phyloP scores from a whole-genome alignment of 2,113 vertebrate species.

The Ammospiza nelsoni region DNA sequence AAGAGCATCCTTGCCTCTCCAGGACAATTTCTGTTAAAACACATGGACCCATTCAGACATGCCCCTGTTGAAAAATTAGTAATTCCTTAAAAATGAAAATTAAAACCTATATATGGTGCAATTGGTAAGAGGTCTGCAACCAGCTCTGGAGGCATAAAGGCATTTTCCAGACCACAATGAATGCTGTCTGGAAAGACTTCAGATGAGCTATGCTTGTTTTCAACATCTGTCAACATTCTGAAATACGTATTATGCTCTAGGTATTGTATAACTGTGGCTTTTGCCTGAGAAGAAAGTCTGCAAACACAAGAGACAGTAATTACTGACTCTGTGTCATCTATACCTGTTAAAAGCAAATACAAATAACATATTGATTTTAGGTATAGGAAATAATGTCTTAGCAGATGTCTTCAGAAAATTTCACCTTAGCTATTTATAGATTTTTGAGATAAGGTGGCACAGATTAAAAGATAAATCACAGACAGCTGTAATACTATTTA shows the following conservation, averaged over 20 bases:
- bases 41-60: rapidly evolving
- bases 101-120: background rate
- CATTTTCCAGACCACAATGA: background rate
- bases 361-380: background rate
- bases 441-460: background rate
- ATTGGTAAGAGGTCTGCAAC: background rate
- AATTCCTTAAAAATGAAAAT: background rate
- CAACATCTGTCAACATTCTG: background rate
- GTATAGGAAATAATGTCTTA: background rate
- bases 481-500: background rate
- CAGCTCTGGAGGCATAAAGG: background rate
- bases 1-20: background rate
- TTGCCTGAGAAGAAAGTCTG: background rate
- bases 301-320: background rate
- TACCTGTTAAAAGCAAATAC: background rate
- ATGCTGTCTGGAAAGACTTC: background rate
- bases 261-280: background rate
- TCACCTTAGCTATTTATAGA: background rate
- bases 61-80: background rate
- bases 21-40: background rate
- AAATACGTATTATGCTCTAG: background rate
- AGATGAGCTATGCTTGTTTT: background rate
- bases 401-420: background rate
- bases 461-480: background rate
- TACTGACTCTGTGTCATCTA: background rate